Conservation (phyloP, 2,888 invertebrate species). For the Eremobia ochroleuca region DNA sequence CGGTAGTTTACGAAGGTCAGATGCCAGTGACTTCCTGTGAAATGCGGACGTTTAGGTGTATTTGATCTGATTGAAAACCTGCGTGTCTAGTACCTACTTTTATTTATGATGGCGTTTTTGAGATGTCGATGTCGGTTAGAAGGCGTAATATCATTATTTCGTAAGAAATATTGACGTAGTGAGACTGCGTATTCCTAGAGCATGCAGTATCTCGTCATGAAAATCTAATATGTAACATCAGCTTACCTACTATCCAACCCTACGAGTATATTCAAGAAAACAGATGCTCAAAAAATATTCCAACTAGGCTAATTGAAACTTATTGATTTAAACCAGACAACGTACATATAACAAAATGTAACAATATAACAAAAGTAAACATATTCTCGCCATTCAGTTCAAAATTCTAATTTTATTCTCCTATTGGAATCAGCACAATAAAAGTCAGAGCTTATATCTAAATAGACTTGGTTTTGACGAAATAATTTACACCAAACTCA, state of each 20-base stretch:
- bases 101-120: not conserved
- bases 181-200: not conserved
- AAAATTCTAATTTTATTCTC: slow-evolving; percentile 9
- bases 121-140: not conserved
- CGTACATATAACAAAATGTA: not conserved
- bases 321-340: slow-evolving; percentile 4
- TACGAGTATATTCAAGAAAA: not conserved
- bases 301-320: not conserved
- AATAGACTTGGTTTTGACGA: slow-evolving; percentile 64
- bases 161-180: not conserved
- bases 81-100: not conserved
- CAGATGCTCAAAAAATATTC: no score
- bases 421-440: slow-evolving; percentile 24
- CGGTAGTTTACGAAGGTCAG: slow-evolving; percentile 51
- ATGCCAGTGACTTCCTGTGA: slow-evolving; percentile 30
- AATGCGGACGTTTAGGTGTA: slow-evolving; percentile 3
- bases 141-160: not conserved
- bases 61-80: not conserved
- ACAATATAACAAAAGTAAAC: slow-evolving; percentile 8
- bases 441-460: slow-evolving; percentile 57
- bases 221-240: not conserved
- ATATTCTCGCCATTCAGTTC: slow-evolving; percentile 2
- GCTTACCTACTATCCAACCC: not conserved
- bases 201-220: slow-evolving; percentile 9
- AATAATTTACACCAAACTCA: slow-evolving; percentile 83